Conservation (phyloP, 2,113 vertebrate genomes). For the Cheirogaleus medius region DNA sequence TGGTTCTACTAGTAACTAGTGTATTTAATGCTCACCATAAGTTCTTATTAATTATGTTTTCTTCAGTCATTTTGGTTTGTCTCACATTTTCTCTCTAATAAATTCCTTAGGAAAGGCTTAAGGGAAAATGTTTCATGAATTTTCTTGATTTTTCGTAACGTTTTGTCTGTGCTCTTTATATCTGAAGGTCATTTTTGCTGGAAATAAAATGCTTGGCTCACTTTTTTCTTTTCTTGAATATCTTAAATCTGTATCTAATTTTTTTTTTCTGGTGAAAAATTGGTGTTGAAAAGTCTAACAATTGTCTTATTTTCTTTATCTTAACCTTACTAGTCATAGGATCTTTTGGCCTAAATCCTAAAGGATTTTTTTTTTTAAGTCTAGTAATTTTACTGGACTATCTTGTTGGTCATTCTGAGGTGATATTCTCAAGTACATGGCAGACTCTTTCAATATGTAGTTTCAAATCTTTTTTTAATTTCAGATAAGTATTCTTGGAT, state of each 20-base stretch:
- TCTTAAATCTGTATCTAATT: background rate
- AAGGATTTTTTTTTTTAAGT: background rate
- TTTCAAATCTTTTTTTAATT: background rate
- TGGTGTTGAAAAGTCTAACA: background rate
- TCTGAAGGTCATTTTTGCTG: background rate
- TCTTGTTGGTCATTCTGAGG: background rate
- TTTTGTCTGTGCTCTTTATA: background rate
- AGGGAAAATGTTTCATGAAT: background rate
- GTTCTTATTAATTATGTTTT: background rate
- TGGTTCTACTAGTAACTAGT: background rate
- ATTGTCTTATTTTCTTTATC: background rate
- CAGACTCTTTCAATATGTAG: background rate
- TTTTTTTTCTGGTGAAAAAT: background rate
- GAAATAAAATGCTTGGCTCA: constrained; percentile 11
- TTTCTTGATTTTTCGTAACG: background rate
- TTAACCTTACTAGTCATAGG: background rate
- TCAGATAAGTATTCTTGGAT: background rate
- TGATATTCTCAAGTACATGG: background rate
- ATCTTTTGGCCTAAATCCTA: background rate
- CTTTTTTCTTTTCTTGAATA: background rate
- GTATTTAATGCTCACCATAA: background rate
- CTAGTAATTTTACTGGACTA: background rate
- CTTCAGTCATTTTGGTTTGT: background rate
- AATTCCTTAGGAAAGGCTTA: background rate
- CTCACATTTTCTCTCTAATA: background rate